Percentiles rank a stretch among this genome's conserved stretches.
Conservation (phyloP, 1,140 invertebrate species). For the Pachyrhynchus sulphureomaculatus region DNA sequence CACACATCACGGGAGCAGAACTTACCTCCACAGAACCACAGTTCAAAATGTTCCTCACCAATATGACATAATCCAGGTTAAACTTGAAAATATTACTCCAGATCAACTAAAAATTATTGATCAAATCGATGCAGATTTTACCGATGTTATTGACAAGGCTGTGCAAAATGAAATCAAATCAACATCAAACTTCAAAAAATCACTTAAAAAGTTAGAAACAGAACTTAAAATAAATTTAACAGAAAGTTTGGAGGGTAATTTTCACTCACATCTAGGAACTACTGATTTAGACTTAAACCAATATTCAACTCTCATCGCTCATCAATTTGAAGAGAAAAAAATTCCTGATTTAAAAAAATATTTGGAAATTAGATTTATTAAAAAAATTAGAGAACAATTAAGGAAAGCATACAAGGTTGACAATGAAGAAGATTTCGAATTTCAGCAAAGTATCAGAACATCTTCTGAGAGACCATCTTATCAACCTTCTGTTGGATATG, state of each 20-base stretch:
- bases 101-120: constrained; percentile 6
- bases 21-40: too few relatives aligned
- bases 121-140: constrained; percentile 9
- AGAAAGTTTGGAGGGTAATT: neutral
- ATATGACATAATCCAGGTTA: constrained; percentile 10
- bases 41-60: neutral
- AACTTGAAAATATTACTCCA: constrained; percentile 17
- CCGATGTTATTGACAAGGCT: neutral
- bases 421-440: neutral
- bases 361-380: too few relatives aligned
- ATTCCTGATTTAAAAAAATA: too few relatives aligned
- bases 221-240: constrained; percentile 8
- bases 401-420: neutral
- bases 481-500: too few relatives aligned
- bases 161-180: constrained; percentile 2
- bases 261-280: neutral
- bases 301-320: neutral
- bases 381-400: too few relatives aligned
- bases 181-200: constrained; percentile 1
- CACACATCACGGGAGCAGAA: too few relatives aligned
- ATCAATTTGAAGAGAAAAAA: too few relatives aligned
- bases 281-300: too few relatives aligned
- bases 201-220: constrained; percentile 6
- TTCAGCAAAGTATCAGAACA: neutral
- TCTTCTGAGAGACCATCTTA: too few relatives aligned